Base-by-base conservation (phyloP, 2,113 vertebrate species). In the Thalassoma bifasciatum region DNA sequence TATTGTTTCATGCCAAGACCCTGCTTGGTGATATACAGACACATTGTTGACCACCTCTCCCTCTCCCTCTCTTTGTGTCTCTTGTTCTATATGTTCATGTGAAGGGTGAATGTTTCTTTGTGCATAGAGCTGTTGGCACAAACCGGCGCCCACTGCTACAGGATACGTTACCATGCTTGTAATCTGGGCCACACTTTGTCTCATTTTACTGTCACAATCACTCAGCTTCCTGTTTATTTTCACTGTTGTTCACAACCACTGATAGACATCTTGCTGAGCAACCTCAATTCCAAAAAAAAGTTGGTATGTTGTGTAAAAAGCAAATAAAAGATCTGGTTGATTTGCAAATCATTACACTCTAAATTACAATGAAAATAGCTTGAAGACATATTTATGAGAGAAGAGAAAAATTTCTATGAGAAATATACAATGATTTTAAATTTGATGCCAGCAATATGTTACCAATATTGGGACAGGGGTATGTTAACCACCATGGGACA, bases 21-120 rank as follows among this genome's bases (percentile, higher is more conserved):
- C 54, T 51, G 60, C 70, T 81, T 44, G 63, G 70, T 77, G 73
- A 76, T 78, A 68, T 61, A 73, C 79, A 82, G 51, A 84, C 67
- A 61, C 38, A 66, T 62, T 84, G 79, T 77, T 51, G 42, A 21
- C 72, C 62, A 79, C 30, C 37, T 82, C 69, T 75, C 59, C 38
- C n/a, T 73, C 52, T 60, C 42, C 66, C 58, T 38, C 17, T 74
- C 65, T 79, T 67, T 81, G 75, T 82, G 56, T 72, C 60, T 75
- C 38, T 74, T 59, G 49, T 69, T 12, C 53, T 72, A 21, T 66
- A 82, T 73, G 62, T 88, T 86, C 67, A 71, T 71, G 70, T 72
- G 36, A 47, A 75, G 30, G 54, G 64, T 84, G 72, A 88, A 87
- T 81, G 78, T 82, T 79, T 86, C 73, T 76, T 82, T 85, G 79